Evolutionary conservation across 1,140 invertebrate genomes (phyloP), one percentile per base, ranked within the genome.

Genomic region (Hylaeus volcanicus): DNA sequence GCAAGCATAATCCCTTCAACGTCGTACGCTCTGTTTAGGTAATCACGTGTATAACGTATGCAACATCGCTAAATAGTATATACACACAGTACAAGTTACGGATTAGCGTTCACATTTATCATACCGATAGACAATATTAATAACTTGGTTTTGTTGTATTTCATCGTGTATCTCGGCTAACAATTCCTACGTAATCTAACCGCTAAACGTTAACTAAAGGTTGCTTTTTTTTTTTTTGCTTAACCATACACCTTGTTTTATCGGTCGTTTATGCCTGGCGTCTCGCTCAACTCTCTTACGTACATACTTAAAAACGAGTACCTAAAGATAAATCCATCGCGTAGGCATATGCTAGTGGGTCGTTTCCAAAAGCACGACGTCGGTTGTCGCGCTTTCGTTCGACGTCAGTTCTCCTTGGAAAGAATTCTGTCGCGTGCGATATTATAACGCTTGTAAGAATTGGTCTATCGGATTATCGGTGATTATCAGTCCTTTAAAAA

Each of bases 41-140:
- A 81, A 78, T 81, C 48, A 69, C 77, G 72, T 81, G 75, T 77
- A 56, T 87, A 74, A 83, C 81, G 70, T 85, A 84, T 65, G 79
- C 56, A 71, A 83, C 69, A 63, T 79, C 70, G 72, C 76, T 88
- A 88, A 85, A 85, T 88, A 79, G 55, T 84, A 86, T 84, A 86
- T 83, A 88, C 79, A 88, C 79, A 86, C 82, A 88, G 75, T 88
- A 88, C 78, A 88, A 26, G 41, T 88, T 88, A 88, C 82, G 74
- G 76, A 86, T 79, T 88, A 88, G 82, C 80, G 78, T 76, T 88
- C 82, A 88, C 84, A 88, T 88, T 88, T 84, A 88, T 87, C 82
- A 63, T 88, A 88, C 79, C 80, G 79, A 86, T 88, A 88, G 81
- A 88, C 65, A 84, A 84, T 88, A 86, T 81, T 88, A 83, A 82